Percentiles rank a stretch among this genome's conserved stretches.
Conservation (phyloP, 2,888 invertebrate genomes). For the Mythimna ferrago region DNA sequence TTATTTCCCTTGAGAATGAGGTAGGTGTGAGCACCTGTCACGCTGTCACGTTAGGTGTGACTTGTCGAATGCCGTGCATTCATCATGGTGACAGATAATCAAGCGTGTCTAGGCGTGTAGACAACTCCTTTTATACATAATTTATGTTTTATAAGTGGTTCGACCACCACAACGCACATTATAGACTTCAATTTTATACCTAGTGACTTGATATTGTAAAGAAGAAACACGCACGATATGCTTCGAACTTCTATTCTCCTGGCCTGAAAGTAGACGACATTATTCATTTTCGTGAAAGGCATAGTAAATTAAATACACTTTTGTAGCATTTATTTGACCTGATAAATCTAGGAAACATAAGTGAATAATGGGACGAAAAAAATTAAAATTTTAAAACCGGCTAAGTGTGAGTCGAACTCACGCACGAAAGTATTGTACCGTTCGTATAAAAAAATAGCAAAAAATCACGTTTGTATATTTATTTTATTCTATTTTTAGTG, state of each 20-base stretch:
- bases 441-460: too few species aligned
- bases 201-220: not conserved
- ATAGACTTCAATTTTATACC: slow-evolving; percentile 20
- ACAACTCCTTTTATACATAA: slow-evolving; percentile 30
- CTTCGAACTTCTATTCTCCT: not conserved
- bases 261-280: not conserved
- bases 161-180: slow-evolving; percentile 19
- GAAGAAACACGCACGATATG: too few species aligned
- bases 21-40: slow-evolving; percentile 50
- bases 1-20: slow-evolving; percentile 53
- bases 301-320: not conserved
- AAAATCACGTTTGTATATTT: too few species aligned
- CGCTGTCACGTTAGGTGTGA: slow-evolving; percentile 53
- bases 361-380: not conserved
- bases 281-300: not conserved
- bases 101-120: slow-evolving; percentile 24
- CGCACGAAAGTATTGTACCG: too few species aligned
- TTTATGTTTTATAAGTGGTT: slow-evolving; percentile 25
- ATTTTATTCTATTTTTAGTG: too few species aligned
- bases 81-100: slow-evolving; percentile 48
- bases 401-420: too few species aligned
- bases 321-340: not conserved
- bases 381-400: not conserved
- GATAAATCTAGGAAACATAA: not conserved
- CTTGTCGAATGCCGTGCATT: slow-evolving; percentile 47